A percentile compares a stretch with the other conserved stretches of the same genome.
Conservation (phyloP, 2,797 vertebrate species). For the Hydrophis major region DNA sequence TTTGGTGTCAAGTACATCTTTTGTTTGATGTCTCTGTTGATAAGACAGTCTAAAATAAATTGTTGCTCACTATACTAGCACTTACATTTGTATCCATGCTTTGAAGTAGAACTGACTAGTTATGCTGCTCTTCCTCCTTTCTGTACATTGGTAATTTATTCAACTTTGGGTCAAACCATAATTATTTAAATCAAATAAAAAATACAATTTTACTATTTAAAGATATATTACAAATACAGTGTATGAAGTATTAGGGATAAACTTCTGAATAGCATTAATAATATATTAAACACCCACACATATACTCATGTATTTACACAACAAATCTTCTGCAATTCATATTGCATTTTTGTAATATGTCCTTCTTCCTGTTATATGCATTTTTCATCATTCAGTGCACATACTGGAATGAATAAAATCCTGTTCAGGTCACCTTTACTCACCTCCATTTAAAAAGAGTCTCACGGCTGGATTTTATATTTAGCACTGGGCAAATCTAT, state of each 20-base stretch:
- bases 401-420: neutral
- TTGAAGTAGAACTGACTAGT: neutral
- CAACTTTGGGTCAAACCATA: neutral
- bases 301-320: neutral
- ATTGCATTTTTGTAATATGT: neutral
- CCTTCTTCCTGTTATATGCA: neutral
- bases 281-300: neutral
- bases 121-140: constrained; percentile 17
- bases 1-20: neutral
- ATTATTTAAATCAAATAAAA: constrained; percentile 35
- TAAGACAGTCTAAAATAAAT: constrained; percentile 3
- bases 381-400: neutral
- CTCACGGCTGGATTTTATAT: neutral
- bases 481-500: constrained; percentile 40
- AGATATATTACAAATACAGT: neutral
- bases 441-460: constrained; percentile 50
- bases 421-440: constrained; percentile 40
- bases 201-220: neutral
- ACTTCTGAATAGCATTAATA: neutral
- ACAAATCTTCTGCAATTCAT: neutral
- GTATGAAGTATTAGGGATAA: neutral
- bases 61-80: constrained; percentile 8
- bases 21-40: neutral
- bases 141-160: constrained; percentile 1
- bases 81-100: constrained; percentile 21